Evolutionary conservation across 2,888 invertebrate species (phyloP), one percentile per base, ranked within the genome.

Genomic region (Arge pagana): DNA sequence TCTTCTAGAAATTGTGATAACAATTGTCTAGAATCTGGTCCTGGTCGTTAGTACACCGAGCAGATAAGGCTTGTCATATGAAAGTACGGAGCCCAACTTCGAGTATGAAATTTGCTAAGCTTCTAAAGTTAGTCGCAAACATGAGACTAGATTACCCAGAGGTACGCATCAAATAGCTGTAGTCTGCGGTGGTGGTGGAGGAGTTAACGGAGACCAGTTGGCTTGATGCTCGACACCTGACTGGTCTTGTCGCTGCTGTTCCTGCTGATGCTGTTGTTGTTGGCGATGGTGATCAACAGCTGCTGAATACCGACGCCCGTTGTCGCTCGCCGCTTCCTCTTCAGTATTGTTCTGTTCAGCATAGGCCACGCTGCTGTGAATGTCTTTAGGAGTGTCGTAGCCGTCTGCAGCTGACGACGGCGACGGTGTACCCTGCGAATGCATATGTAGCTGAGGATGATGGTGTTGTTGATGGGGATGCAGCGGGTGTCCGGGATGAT

Each of bases 141-240:
- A 26, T 26, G 28, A 8, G n/a, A n/a, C 10, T 26, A n/a, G 28
- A 26, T 26, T 21, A 33, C 33, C 23, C 7, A 15, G n/a, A 6
- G n/a, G 18, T n/a, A n/a, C 28, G 8, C 15, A 58, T 75, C 70
- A 76, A 64, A 74, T 73, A 45, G 74, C 73, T 3, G 75, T 72
- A 3, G 74, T 75, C 53, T 74, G 75, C 3, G 72, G 65, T 1
- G 68, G 65, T 1, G 74, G 72, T 0, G 76, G 70, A 23, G 75
- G 72, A 1, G 75, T 74, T 2, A 76, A 51, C 0, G 75, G 68
- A 8, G 74, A 70, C 71, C 74, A 71, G 33, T 61, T 56, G 2
- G 33, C n/a, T 48, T 60, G 61, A n/a, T 71, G 71, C 18, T 65
- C 63, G 4, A 66, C 65, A 1, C 63, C 53, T n/a, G 61, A 60